Evolutionary conservation across 2,797 vertebrate genomes (phyloP).

Genomic region (Periophthalmus magnuspinnatus): DNA sequence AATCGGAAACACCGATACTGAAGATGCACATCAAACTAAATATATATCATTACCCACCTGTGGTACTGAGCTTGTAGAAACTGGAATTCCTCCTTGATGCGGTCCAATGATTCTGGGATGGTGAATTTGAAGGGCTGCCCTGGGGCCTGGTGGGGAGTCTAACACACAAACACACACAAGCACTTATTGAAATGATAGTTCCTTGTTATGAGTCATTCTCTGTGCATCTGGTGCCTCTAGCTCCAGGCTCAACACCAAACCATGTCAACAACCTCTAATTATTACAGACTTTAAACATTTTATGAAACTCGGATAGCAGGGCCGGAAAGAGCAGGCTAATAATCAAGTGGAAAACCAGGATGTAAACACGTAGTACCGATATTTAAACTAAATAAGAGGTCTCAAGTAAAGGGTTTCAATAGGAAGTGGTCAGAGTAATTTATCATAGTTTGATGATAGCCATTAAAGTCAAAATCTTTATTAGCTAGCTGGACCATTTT

Average conservation of each 20-base stretch:
- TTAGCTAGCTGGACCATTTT: not conserved
- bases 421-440: not conserved
- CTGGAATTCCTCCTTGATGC: constrained; percentile 96
- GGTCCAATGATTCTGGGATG: constrained; percentile 92
- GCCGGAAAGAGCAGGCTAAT: constrained; percentile 26
- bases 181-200: constrained; percentile 43
- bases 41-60: constrained; percentile 73
- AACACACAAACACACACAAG: constrained; percentile 34
- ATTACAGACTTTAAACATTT: constrained; percentile 29
- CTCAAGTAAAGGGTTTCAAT: not conserved
- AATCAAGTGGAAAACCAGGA: constrained; percentile 23
- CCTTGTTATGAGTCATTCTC: constrained; percentile 31
- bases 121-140: constrained; percentile 96
- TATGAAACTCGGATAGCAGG: constrained; percentile 19
- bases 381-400: constrained; percentile 15
- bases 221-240: constrained; percentile 27
- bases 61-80: constrained; percentile 95
- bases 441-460: not conserved
- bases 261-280: constrained; percentile 53
- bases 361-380: constrained; percentile 24
- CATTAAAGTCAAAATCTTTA: not conserved
- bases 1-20: too few relatives aligned
- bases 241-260: constrained; percentile 26
- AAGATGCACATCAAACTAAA: too few relatives aligned
- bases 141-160: constrained; percentile 91